Conservation (phyloP, 1,140 invertebrate species). For the Ectropis grisescens region DNA sequence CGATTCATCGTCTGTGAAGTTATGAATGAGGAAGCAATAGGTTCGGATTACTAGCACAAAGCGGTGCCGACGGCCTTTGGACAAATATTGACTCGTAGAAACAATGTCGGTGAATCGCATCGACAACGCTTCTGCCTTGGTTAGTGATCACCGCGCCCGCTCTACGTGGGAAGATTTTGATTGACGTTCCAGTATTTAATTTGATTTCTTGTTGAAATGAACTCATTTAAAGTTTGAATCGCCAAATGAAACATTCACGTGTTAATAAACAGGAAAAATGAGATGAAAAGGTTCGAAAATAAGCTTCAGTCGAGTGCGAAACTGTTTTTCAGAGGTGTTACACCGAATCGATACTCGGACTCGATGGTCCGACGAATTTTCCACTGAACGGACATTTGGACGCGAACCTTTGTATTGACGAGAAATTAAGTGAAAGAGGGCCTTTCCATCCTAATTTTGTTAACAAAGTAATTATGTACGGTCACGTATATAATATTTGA, state of each 20-base stretch:
- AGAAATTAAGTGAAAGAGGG: constrained; percentile 46
- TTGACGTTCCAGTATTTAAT: constrained; percentile 18
- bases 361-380: constrained; percentile 62
- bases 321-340: constrained; percentile 64
- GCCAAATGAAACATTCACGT: constrained; percentile 21
- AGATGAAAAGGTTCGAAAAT: constrained; percentile 67
- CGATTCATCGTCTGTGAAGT: constrained; percentile 54
- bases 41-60: constrained; percentile 52
- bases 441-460: constrained; percentile 51
- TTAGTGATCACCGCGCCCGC: too few relatives aligned
- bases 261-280: constrained; percentile 50
- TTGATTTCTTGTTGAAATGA: constrained; percentile 5
- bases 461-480: constrained; percentile 28
- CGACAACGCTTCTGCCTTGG: constrained; percentile 18
- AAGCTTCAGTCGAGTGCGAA: constrained; percentile 57
- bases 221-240: constrained; percentile 13
- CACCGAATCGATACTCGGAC: constrained; percentile 54
- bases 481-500: constrained; percentile 16
- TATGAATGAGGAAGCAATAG: constrained; percentile 38
- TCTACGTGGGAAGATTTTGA: constrained; percentile 34
- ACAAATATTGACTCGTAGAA: constrained; percentile 66
- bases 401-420: constrained; percentile 52
- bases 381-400: constrained; percentile 53
- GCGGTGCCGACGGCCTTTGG: constrained; percentile 38
- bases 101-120: constrained; percentile 48